A percentile compares a stretch with the other conserved stretches of the same genome.
phyloP scores from a whole-genome alignment of 2,888 invertebrate genomes.

The Diaperis boleti region DNA sequence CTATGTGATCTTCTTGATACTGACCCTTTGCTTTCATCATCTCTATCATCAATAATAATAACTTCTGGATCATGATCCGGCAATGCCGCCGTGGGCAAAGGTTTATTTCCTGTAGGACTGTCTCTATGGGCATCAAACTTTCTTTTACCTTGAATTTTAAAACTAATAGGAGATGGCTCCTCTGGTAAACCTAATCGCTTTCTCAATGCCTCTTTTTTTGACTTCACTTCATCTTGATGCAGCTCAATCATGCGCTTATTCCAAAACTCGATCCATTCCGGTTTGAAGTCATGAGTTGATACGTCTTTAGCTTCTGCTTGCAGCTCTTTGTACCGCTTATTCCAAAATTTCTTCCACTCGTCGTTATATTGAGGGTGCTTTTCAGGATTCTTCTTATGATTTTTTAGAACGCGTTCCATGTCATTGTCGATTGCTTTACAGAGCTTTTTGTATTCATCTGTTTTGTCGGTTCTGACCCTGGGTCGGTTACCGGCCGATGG shows the following conservation, averaged over 20 bases:
- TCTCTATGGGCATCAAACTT: constrained; percentile 20
- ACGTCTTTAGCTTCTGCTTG: constrained; percentile 72
- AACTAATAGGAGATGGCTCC: constrained; percentile 62
- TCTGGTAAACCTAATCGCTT: constrained; percentile 66
- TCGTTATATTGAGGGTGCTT: constrained; percentile 89
- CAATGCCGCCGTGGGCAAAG: constrained; percentile 58
- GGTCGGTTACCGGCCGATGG: background rate
- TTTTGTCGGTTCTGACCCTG: constrained; percentile 61
- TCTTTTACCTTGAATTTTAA: constrained; percentile 58
- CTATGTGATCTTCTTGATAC: constrained; percentile 57
- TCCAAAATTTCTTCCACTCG: constrained; percentile 94
- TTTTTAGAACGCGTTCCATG: constrained; percentile 75
- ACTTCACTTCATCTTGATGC: constrained; percentile 76
- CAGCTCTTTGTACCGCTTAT: constrained; percentile 70
- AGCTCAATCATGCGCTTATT: constrained; percentile 84
- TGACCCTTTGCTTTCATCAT: constrained; percentile 52
- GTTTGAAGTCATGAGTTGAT: constrained; percentile 85
- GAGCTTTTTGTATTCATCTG: constrained; percentile 69
- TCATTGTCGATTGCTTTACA: constrained; percentile 70
- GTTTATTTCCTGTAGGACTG: constrained; percentile 48
- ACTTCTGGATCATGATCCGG: constrained; percentile 63
- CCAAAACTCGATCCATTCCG: constrained; percentile 91
- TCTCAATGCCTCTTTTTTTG: constrained; percentile 77
- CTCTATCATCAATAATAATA: constrained; percentile 61
- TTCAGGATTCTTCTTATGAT: constrained; percentile 87